Percentiles rank a stretch among this genome's conserved stretches.
These are phyloP conservation scores for Acanthopleura granulata DNA, from an alignment of 2,888 invertebrate species.

Conservation along the genomic window DNA sequence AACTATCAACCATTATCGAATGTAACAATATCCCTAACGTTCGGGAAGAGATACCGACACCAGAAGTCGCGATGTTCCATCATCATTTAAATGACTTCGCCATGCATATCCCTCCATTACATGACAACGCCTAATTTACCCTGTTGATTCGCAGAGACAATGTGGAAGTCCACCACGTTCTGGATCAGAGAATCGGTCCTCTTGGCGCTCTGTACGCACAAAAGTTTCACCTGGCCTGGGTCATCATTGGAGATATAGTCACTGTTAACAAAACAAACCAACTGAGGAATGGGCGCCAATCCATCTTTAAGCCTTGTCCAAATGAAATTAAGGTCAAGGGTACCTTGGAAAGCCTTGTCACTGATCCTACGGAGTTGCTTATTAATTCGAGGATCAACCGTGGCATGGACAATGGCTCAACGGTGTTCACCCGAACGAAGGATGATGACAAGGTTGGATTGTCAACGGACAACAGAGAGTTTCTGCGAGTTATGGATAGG, in stretches of 20 bases:
- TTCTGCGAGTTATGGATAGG: no score
- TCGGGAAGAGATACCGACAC: not conserved
- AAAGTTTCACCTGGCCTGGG: conserved; percentile 26
- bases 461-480: no score
- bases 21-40: not conserved
- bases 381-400: no score
- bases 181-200: conserved; percentile 28
- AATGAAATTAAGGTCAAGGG: conserved; percentile 20
- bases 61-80: not conserved
- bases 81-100: not conserved
- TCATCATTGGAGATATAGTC: conserved; percentile 32
- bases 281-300: conserved; percentile 4
- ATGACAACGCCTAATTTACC: not conserved
- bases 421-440: no score
- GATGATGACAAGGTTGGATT: no score
- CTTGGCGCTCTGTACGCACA: conserved; percentile 27
- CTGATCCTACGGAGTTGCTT: no score
- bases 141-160: not conserved
- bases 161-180: conserved; percentile 29
- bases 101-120: not conserved
- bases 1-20: not conserved
- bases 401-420: no score
- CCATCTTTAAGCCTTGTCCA: conserved; percentile 19
- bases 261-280: conserved; percentile 21
- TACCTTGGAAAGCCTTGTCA: no score